These are phyloP conservation scores for Schizaphis graminum DNA, from an alignment of 2,888 invertebrate species.

Conservation along the genomic window DNA sequence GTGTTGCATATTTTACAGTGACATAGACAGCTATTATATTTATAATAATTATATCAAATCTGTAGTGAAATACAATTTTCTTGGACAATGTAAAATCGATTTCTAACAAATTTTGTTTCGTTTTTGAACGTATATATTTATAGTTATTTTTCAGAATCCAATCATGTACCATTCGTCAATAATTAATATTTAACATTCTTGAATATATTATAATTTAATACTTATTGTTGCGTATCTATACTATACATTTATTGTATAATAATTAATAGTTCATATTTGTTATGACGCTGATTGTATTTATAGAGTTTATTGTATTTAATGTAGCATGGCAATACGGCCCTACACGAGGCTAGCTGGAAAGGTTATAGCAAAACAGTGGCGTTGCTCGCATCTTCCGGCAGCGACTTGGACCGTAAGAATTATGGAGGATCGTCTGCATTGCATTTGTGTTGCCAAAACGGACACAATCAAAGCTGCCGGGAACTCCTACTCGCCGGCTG, in stretches of 20 bases:
- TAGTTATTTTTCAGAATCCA: neutral
- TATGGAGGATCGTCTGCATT: conserved; percentile 93
- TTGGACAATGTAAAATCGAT: neutral
- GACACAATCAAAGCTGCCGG: conserved; percentile 94
- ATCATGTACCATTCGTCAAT: neutral
- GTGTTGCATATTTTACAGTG: neutral
- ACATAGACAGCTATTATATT: neutral
- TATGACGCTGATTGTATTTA: conserved; percentile 68
- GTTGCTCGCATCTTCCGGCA: conserved; percentile 77
- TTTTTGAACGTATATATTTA: neutral
- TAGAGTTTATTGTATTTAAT: neutral
- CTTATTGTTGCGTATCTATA: neutral
- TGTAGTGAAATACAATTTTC: neutral
- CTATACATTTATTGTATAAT: neutral
- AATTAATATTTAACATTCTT: neutral
- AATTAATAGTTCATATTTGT: neutral
- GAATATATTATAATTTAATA: neutral
- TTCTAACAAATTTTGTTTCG: neutral
- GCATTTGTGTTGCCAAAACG: conserved; percentile 95
- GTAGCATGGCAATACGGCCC: conserved; percentile 92
- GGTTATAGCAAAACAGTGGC: conserved; percentile 89
- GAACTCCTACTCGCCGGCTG: conserved; percentile 90
- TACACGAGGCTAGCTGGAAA: conserved; percentile 96
- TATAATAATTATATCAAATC: neutral
- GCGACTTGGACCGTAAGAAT: conserved; percentile 79